Conservation (phyloP, 2,113 vertebrate species). For the Maccullochella peelii region DNA sequence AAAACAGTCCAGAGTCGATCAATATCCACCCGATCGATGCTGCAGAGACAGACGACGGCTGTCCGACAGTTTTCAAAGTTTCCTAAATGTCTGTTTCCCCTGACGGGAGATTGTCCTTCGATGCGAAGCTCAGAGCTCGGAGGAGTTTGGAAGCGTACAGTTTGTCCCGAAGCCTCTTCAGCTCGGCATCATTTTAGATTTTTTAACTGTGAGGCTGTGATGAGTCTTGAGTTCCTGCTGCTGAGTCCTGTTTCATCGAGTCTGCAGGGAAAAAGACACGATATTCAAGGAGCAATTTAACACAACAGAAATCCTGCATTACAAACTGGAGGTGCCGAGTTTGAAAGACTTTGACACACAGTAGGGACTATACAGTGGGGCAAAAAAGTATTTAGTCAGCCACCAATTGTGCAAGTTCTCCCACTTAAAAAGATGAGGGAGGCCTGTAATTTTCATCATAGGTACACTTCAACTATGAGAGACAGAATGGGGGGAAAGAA, state of each 20-base stretch:
- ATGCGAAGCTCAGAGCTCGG: slow-evolving; percentile 3
- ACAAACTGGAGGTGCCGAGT: too few relatives aligned
- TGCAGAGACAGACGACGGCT: neutral
- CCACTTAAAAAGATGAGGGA: too few relatives aligned
- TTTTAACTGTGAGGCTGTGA: neutral
- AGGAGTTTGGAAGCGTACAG: neutral
- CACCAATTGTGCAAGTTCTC: too few relatives aligned
- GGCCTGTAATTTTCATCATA: too few relatives aligned
- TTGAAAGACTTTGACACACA: too few relatives aligned
- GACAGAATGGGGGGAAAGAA: too few relatives aligned
- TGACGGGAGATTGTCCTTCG: neutral
- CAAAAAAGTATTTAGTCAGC: too few relatives aligned
- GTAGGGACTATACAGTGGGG: too few relatives aligned
- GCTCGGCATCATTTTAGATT: neutral
- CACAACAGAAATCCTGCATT: neutral
- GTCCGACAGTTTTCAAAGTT: slow-evolving; percentile 19
- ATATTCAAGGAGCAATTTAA: neutral
- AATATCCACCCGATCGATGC: neutral
- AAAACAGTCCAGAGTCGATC: slow-evolving; percentile 36
- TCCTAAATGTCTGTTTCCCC: neutral
- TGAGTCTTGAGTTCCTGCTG: slow-evolving; percentile 11
- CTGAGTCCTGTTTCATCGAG: slow-evolving; percentile 24
- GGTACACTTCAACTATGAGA: too few relatives aligned
- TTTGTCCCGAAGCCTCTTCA: slow-evolving; percentile 36
- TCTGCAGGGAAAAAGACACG: neutral